Evolutionary conservation across 2,888 invertebrate genomes (phyloP), one percentile per base, ranked within the genome.

Genomic region (Gastrophysa polygoni): DNA sequence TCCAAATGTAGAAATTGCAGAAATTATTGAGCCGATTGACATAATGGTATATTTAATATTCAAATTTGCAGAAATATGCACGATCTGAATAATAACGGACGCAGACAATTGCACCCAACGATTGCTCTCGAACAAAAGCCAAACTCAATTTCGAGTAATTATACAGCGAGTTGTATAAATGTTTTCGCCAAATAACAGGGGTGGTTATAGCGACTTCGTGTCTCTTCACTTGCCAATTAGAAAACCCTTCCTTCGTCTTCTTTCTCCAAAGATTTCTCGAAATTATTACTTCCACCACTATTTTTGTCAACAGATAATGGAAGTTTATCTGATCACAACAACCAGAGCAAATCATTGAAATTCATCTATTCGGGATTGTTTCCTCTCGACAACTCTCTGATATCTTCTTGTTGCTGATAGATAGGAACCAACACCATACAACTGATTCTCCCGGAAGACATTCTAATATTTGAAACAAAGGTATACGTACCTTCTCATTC

Each of bases 141-240:
- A 48, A 43, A 62, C 58, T 55, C 43, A 55, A 58, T 62, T 50
- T 18, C 44, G 34, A 62, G 62, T 62, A 62, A 62, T 62, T 62
- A 62, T 62, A 62, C 62, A 58, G 54, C 55, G 55, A 62, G 55
- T 24, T 47, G 57, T 52, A 59, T 59, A 24, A 5, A 49, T 54
- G 54, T 62, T 60, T 62, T 44, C 44, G 54, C 24, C 54, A 34
- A 54, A 54, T 54, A 24, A 44, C 54, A 43, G 54, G 24, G 54
- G 54, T 24, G 16, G 54, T 14, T 3, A 38, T 38, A n/a, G 28
- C 54, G 38, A 24, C 38, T 54, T 54, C 54, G 54, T 54, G 54
- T 54, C 44, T 38, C 21, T 43, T 54, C 54, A 54, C 54, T 43
- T 24, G 24, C 38, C 43, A 54, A 54, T 54, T 43, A 87, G 38